A percentile compares a stretch with the other conserved stretches of the same genome.
Conservation (phyloP, 2,888 invertebrate species). For the Mechanitis messenoides region DNA sequence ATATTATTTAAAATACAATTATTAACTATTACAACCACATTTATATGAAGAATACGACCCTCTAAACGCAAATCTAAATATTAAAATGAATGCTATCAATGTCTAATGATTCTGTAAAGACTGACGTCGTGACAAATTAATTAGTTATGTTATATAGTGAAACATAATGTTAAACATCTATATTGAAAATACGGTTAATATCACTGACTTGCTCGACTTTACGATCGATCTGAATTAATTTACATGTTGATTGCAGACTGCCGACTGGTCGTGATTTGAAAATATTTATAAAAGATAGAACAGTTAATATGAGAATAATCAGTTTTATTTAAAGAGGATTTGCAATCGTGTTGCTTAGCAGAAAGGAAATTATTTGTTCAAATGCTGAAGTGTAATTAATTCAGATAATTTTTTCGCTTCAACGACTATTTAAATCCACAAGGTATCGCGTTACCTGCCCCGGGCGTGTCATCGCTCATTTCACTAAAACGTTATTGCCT, state of each 20-base stretch:
- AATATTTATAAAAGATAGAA: too few species aligned
- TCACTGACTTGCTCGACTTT: slow-evolving; percentile 60
- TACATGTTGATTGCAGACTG: slow-evolving; percentile 66
- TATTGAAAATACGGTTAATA: slow-evolving; percentile 65
- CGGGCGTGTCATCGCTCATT: slow-evolving; percentile 59
- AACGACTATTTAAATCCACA: slow-evolving; percentile 61
- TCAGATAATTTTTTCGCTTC: slow-evolving; percentile 62
- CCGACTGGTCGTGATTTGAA: slow-evolving; percentile 47
- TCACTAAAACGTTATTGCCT: slow-evolving; percentile 58
- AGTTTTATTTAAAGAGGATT: background rate
- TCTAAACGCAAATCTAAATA: too few species aligned
- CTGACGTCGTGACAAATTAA: slow-evolving; percentile 46
- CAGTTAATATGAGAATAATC: too few species aligned
- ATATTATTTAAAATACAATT: too few species aligned
- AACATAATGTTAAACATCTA: slow-evolving; percentile 56
- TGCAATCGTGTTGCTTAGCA: slow-evolving; percentile 11
- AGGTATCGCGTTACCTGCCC: slow-evolving; percentile 58
- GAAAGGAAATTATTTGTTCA: slow-evolving; percentile 22
- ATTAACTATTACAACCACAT: too few species aligned
- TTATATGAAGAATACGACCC: too few species aligned
- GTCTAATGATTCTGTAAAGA: slow-evolving; percentile 18
- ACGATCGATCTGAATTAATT: slow-evolving; percentile 71
- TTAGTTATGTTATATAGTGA: slow-evolving; percentile 49
- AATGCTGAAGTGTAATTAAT: slow-evolving; percentile 52
- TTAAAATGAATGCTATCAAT: too few species aligned